Percentiles rank a stretch among this genome's conserved stretches.
These are phyloP conservation scores for Drosophila ironensis DNA, from an alignment of 1,140 invertebrate species.

Conservation along the genomic window DNA sequence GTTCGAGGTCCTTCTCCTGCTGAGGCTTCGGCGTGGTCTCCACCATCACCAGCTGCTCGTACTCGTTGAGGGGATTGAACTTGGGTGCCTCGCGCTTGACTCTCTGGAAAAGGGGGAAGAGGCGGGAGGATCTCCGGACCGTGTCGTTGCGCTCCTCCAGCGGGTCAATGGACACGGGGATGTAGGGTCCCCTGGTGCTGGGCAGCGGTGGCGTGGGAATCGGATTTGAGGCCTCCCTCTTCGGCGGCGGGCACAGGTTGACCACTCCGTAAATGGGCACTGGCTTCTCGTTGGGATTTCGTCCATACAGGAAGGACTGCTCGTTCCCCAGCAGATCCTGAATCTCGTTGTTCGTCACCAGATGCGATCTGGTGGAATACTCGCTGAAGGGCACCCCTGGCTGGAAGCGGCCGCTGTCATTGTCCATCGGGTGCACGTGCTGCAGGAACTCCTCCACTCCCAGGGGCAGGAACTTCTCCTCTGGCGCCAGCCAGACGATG, in stretches of 20 bases:
- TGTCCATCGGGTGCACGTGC: constrained; percentile 83
- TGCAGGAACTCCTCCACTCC: constrained; percentile 85
- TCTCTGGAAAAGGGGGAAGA: constrained; percentile 68
- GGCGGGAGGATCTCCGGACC: constrained; percentile 60
- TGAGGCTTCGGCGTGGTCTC: constrained; percentile 17
- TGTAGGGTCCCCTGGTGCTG: constrained; percentile 65
- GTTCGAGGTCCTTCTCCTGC: not conserved
- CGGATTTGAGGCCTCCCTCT: not conserved
- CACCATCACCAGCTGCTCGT: constrained; percentile 15
- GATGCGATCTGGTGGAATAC: constrained; percentile 82
- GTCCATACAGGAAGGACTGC: constrained; percentile 85
- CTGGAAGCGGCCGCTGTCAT: constrained; percentile 55
- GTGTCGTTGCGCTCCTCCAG: constrained; percentile 63
- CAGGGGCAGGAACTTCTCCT: constrained; percentile 85
- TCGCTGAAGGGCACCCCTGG: constrained; percentile 67
- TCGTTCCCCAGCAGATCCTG: constrained; percentile 83
- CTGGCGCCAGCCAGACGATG: constrained; percentile 85
- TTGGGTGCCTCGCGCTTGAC: constrained; percentile 44
- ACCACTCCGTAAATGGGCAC: constrained; percentile 86
- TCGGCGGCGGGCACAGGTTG: constrained; percentile 61
- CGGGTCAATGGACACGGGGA: constrained; percentile 72
- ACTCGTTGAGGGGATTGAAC: constrained; percentile 31
- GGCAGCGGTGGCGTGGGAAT: constrained; percentile 3
- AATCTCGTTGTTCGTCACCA: constrained; percentile 84
- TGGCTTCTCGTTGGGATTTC: constrained; percentile 83